These are phyloP conservation scores for Lagopus muta DNA, from an alignment of 2,113 vertebrate species.

Conservation along the genomic window DNA sequence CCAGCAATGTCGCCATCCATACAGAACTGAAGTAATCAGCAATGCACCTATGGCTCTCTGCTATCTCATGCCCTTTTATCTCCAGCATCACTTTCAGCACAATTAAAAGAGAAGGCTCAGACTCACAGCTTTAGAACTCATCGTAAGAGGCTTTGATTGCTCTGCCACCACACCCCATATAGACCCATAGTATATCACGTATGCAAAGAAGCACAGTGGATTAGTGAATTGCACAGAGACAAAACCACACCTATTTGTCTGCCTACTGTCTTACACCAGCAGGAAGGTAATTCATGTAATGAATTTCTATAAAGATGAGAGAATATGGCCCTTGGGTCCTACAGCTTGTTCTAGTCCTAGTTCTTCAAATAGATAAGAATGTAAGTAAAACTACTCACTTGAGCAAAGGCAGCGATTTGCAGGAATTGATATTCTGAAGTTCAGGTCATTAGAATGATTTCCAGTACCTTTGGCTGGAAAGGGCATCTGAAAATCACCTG, in stretches of 20 bases:
- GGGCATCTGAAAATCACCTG: not conserved
- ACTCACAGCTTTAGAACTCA: not conserved
- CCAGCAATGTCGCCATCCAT: not conserved
- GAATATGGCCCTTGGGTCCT: not conserved
- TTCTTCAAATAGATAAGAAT: not conserved
- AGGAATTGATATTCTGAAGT: not conserved
- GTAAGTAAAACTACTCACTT: not conserved
- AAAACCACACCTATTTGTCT: not conserved
- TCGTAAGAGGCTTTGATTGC: not conserved
- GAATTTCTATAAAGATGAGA: not conserved
- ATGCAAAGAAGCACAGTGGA: not conserved
- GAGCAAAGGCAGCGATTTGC: not conserved
- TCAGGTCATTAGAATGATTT: not conserved
- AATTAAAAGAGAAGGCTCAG: not conserved
- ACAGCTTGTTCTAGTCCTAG: not conserved
- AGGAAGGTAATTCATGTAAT: not conserved
- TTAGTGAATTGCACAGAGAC: not conserved
- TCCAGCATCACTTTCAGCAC: not conserved
- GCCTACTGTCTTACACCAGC: not conserved
- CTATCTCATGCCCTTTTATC: not conserved
- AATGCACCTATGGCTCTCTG: not conserved
- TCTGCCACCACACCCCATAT: not conserved
- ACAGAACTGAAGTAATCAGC: not conserved
- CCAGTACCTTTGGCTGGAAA: not conserved
- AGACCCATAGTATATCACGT: not conserved